Conservation (phyloP, 2,797 vertebrate species). For the Varecia variegata region DNA sequence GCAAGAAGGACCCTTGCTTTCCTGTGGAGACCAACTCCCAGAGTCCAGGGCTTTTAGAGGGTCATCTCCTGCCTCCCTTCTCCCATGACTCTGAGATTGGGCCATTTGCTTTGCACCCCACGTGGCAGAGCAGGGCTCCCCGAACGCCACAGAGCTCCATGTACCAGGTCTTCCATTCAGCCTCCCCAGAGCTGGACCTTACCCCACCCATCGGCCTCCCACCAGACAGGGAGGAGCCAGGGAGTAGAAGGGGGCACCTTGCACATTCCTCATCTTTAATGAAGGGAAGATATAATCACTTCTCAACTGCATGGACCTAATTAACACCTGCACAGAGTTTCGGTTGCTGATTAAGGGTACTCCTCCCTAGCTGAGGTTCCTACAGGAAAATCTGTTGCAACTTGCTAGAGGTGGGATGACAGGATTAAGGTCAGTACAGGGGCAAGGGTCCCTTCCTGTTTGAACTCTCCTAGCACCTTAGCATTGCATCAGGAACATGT, state of each 20-base stretch:
- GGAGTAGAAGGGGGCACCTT: not conserved
- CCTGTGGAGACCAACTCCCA: not conserved
- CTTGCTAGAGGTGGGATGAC: not conserved
- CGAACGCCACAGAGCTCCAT: not conserved
- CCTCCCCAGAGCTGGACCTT: not conserved
- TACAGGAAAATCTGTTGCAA: not conserved
- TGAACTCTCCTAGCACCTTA: not conserved
- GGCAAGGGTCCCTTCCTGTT: not conserved
- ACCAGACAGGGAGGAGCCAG: not conserved
- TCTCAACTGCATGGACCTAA: not conserved
- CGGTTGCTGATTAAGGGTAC: constrained; percentile 47
- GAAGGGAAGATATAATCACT: constrained; percentile 53
- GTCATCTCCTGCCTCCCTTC: not conserved
- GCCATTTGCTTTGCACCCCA: not conserved
- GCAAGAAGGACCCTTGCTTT: not conserved
- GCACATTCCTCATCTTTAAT: not conserved
- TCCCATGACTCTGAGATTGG: not conserved
- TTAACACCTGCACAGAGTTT: constrained; percentile 68
- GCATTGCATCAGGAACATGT: not conserved
- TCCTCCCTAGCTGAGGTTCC: constrained; percentile 1
- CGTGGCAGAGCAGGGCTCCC: not conserved
- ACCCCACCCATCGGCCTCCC: not conserved
- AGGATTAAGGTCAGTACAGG: not conserved
- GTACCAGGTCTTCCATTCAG: not conserved
- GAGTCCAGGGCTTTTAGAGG: not conserved